Evolutionary conservation across 2,797 vertebrate species (phyloP).

Genomic region (Euphonia xanthogaster): DNA sequence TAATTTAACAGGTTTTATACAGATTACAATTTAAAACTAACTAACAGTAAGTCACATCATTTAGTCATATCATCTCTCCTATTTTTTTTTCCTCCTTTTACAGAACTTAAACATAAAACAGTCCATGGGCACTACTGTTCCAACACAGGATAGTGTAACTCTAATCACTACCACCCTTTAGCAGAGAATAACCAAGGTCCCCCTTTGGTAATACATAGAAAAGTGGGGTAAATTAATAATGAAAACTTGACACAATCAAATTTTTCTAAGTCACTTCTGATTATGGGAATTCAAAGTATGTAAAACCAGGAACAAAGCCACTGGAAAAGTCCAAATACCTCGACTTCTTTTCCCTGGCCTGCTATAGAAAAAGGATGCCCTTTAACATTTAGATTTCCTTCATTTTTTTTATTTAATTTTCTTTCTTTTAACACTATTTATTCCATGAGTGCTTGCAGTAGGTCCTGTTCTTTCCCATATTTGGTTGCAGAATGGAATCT

Average conservation of each 20-base stretch:
- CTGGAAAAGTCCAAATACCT: background rate
- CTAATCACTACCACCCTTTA: background rate
- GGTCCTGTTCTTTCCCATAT: constrained; percentile 49
- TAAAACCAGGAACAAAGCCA: background rate
- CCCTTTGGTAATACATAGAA: background rate
- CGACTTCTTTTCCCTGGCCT: background rate
- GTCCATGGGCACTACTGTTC: background rate
- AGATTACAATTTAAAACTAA: background rate
- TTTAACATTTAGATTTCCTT: background rate
- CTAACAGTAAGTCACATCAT: background rate
- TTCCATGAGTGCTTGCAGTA: background rate
- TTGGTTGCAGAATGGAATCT: constrained; percentile 27
- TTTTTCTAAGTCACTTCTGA: background rate
- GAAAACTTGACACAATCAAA: background rate
- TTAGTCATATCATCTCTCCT: background rate
- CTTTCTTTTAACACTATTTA: background rate
- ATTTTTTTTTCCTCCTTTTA: background rate
- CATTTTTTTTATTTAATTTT: background rate
- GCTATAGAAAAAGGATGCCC: background rate
- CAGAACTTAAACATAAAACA: background rate
- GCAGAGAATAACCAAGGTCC: background rate
- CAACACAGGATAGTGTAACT: background rate
- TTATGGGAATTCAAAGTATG: background rate
- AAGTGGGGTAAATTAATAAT: background rate
- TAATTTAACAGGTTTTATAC: background rate